Base-by-base conservation (phyloP, 2,888 invertebrate species). In the Anaspis maculata region DNA sequence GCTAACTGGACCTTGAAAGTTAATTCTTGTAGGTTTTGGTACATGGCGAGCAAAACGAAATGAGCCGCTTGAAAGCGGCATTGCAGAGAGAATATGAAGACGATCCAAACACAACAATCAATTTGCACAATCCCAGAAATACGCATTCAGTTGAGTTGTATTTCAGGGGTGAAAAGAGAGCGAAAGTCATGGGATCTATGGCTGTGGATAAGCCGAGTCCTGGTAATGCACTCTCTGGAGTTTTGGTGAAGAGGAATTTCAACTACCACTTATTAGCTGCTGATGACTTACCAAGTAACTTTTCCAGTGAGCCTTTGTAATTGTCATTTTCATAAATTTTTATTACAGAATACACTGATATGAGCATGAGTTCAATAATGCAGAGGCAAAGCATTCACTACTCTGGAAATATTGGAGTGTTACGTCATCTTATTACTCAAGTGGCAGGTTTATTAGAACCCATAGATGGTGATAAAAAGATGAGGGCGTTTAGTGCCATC, bases 11-110 rank as follows among this genome's bases (percentile, higher is more conserved):
- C 19, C 19, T 19, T 9, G 19, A n/a, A 19, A 6, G 9, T 19
- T 9, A 19, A 27, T 22, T 32, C 33, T 41, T 41, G 16, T 49
- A 85, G 84, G 79, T 94, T 25, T 67, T 96, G 27, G 98, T 99
- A 0, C 98, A 98, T 64, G 98, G 98, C 0, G 98, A 98, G 62
- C 90, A 90, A 67, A 98, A 97, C 68, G 98, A 98, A 72, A 98
- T 98, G 98, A 85, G 83, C 1, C 78, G 98, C 0, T 70, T 99
- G 35, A 94, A 95, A 66, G 86, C 92, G 22, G 97, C 96, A 0
- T 70, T 98, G 29, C 83, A 89, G 56, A 73, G 97, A 10, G 95
- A 97, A 61, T 94, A 94, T 59, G 90, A 92, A 64, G 86, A 84
- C 52, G 86, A 88, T 58, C 76, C 81, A 2, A 76, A 70, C 38